These are phyloP conservation scores for Carassius auratus DNA, from an alignment of 2,113 vertebrate species.

Conservation along the genomic window DNA sequence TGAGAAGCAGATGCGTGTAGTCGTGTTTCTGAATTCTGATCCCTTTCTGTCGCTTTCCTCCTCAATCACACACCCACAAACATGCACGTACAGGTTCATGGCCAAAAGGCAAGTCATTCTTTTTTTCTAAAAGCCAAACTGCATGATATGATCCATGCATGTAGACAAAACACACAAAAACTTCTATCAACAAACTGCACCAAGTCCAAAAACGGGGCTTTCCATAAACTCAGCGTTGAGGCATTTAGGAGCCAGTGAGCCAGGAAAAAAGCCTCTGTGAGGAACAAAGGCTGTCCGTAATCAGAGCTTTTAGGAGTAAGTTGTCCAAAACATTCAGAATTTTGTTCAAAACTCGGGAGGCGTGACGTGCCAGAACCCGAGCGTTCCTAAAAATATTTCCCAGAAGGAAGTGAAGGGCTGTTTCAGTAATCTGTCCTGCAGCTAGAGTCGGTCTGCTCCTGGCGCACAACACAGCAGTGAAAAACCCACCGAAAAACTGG, in stretches of 20 bases:
- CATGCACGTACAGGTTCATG: neutral
- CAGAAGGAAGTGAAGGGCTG: conserved; percentile 19
- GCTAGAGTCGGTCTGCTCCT: conserved; percentile 14
- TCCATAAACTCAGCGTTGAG: conserved; percentile 19
- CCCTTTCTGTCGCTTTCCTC: conserved; percentile 1
- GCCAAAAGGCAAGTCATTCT: conserved; percentile 4
- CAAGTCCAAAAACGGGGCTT: neutral
- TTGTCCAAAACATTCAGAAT: conserved; percentile 11
- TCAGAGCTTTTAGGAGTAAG: conserved; percentile 8
- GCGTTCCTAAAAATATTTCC: conserved; percentile 28
- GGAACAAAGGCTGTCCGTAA: neutral
- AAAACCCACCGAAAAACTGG: conserved; percentile 42
- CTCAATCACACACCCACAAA: conserved; percentile 3
- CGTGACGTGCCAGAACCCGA: conserved; percentile 7
- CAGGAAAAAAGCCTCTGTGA: neutral
- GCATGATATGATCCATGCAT: neutral
- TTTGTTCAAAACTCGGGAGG: neutral
- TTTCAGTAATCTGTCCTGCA: conserved; percentile 34
- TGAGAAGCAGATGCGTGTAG: conserved; percentile 53
- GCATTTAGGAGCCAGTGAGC: conserved; percentile 7
- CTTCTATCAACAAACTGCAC: neutral
- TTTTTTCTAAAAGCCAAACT: neutral
- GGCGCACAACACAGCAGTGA: conserved; percentile 16
- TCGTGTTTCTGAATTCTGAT: conserved; percentile 42
- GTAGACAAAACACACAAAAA: neutral